phyloP scores from a whole-genome alignment of 1,140 invertebrate species.

The Muscidifurax raptorellus region DNA sequence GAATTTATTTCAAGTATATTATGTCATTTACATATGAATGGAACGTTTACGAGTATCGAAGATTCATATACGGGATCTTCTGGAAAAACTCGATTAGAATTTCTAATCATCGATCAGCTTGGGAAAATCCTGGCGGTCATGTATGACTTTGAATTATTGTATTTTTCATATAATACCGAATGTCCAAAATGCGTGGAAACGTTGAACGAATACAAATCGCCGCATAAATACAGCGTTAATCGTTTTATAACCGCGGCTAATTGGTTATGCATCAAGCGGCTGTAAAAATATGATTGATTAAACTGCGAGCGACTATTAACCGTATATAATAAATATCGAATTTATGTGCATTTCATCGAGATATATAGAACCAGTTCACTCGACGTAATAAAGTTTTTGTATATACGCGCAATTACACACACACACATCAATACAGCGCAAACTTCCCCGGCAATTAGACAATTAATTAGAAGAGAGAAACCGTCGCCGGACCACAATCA shows the following conservation, averaged over 20 bases:
- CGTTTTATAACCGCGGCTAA: no score
- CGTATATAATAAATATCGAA: not conserved
- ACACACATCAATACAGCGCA: not conserved
- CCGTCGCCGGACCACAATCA: not conserved
- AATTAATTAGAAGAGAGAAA: conserved; percentile 15
- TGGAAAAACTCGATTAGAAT: not conserved
- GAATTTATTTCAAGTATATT: no score
- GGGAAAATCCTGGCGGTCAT: no score
- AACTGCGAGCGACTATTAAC: no score
- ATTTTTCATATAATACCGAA: no score
- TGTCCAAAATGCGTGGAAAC: no score
- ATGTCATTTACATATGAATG: not conserved
- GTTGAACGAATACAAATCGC: no score
- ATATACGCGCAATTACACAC: not conserved
- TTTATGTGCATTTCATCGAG: not conserved
- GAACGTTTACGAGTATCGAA: not conserved
- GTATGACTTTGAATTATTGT: no score
- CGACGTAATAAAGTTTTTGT: not conserved
- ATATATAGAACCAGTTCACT: not conserved
- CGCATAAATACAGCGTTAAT: no score
- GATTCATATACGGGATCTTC: not conserved
- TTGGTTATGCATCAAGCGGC: no score
- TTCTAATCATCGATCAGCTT: not conserved
- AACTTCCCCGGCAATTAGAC: conserved; percentile 7
- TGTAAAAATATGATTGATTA: no score